phyloP scores from a whole-genome alignment of 2,888 invertebrate genomes.

The Phymatocera aterrima region DNA sequence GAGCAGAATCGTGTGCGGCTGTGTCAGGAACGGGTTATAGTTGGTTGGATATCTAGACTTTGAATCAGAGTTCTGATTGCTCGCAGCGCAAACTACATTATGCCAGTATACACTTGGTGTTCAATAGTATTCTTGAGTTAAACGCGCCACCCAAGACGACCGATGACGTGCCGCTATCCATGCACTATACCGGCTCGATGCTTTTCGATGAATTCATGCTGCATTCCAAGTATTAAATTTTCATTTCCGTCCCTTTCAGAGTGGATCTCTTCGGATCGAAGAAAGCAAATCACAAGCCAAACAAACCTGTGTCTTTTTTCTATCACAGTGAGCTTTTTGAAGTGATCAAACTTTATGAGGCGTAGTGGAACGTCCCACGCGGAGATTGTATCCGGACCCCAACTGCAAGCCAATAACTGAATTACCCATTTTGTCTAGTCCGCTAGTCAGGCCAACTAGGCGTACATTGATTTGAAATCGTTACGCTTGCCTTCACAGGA shows the following conservation, averaged over 20 bases:
- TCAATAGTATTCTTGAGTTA: background rate
- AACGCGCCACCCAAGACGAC: background rate
- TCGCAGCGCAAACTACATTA: background rate
- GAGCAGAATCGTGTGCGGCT: background rate
- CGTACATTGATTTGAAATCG: background rate
- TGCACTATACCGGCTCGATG: background rate
- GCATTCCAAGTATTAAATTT: background rate
- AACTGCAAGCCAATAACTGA: constrained; percentile 5
- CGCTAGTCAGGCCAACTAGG: background rate
- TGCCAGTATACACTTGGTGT: background rate
- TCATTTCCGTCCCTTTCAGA: background rate
- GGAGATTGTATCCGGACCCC: constrained; percentile 10
- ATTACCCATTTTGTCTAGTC: background rate
- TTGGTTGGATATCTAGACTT: constrained; percentile 5
- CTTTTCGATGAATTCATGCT: background rate
- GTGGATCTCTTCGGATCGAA: background rate
- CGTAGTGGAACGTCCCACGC: background rate
- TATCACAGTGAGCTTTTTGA: background rate
- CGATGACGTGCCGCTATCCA: background rate
- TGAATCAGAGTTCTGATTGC: constrained; percentile 29
- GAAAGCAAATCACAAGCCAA: background rate
- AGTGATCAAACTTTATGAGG: constrained; percentile 14
- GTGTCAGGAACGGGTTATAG: background rate
- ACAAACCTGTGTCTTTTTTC: background rate
- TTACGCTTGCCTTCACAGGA: background rate